A percentile compares a stretch with the other conserved stretches of the same genome.
Evolutionary conservation across 2,113 vertebrate species (phyloP).

Genomic region (Ia io): DNA sequence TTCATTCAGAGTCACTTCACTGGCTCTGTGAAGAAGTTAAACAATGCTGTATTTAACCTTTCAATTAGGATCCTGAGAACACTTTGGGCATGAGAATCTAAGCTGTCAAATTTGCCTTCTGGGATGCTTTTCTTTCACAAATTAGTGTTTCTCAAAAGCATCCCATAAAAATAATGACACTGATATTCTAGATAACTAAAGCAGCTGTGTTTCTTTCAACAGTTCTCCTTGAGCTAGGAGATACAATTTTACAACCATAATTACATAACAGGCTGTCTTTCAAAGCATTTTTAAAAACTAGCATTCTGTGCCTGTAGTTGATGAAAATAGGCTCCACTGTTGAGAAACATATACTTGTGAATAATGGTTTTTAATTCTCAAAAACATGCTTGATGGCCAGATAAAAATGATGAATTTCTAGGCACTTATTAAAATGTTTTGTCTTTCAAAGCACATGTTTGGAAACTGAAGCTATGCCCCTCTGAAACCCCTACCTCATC

Average conservation of each 20-base stretch:
- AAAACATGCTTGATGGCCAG: neutral
- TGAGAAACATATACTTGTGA: neutral
- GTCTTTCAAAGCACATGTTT: neutral
- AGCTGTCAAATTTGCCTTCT: constrained; percentile 19
- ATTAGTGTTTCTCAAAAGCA: constrained; percentile 51
- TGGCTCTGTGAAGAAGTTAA: constrained; percentile 62
- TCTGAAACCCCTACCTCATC: neutral
- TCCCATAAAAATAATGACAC: constrained; percentile 18
- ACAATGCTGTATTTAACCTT: constrained; percentile 57
- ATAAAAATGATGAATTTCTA: neutral
- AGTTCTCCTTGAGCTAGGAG: constrained; percentile 14
- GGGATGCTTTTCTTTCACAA: constrained; percentile 45
- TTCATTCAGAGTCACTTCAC: constrained; percentile 44
- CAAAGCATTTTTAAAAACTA: constrained; percentile 26
- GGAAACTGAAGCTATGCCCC: neutral
- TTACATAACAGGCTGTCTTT: constrained; percentile 15
- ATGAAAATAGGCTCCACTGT: neutral
- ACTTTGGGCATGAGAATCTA: constrained; percentile 44
- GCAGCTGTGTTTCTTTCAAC: constrained; percentile 26
- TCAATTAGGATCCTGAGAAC: constrained; percentile 26
- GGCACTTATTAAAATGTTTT: neutral
- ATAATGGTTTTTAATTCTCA: neutral
- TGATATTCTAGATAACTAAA: constrained; percentile 41
- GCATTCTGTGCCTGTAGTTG: neutral
- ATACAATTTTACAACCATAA: constrained; percentile 43